These are phyloP conservation scores for Tragelaphus buxtoni DNA, from an alignment of 2,113 vertebrate genomes.

Conservation along the genomic window DNA sequence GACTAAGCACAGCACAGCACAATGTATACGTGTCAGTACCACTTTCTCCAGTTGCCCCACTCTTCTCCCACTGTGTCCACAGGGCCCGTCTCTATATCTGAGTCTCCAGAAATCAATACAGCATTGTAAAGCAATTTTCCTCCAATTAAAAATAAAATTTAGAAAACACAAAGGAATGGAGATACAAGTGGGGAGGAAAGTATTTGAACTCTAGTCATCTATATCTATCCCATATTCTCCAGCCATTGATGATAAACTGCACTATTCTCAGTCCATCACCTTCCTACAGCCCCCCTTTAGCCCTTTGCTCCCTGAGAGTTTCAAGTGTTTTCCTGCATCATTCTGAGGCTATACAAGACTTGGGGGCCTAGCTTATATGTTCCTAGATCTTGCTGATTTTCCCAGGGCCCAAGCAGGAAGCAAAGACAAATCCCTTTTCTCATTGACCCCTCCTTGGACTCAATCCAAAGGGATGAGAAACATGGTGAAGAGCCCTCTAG, in stretches of 20 bases:
- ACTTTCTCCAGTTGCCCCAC: not conserved
- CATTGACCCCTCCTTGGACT: not conserved
- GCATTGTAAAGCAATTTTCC: not conserved
- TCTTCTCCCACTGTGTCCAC: not conserved
- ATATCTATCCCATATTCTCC: not conserved
- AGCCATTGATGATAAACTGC: not conserved
- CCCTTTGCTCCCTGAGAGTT: not conserved
- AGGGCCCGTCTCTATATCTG: not conserved
- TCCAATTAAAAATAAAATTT: not conserved
- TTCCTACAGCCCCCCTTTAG: not conserved
- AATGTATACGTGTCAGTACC: not conserved
- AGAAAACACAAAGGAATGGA: not conserved
- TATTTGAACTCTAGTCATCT: not conserved
- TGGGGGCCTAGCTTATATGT: not conserved
- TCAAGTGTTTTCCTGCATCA: not conserved
- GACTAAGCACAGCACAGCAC: accelerated
- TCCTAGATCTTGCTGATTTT: not conserved
- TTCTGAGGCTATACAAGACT: not conserved
- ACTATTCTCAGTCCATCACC: not conserved
- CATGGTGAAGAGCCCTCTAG: not conserved
- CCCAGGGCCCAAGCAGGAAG: not conserved
- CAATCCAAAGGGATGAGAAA: not conserved
- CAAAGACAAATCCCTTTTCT: not conserved
- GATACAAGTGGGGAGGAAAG: not conserved
- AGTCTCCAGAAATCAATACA: not conserved